Evolutionary conservation across 2,113 vertebrate genomes (phyloP).

Genomic region (Abramis brama): DNA sequence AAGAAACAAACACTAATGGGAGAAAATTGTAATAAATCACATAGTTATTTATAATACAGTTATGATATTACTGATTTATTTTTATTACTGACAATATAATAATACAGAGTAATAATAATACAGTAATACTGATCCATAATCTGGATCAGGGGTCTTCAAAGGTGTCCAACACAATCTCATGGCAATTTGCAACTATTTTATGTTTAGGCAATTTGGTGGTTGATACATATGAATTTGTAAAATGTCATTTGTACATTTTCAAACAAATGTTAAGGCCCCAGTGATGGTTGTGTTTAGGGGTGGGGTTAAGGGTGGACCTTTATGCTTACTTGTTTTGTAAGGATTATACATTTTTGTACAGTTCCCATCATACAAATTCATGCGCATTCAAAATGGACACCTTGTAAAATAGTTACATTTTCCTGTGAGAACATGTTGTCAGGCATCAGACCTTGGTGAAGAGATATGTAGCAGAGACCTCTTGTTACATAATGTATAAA

Average conservation of each 20-base stretch:
- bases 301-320: too few relatives aligned
- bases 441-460: neutral
- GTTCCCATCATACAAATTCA: too few relatives aligned
- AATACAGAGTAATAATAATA: neutral
- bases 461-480: neutral
- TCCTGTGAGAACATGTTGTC: neutral
- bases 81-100: neutral
- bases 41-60: neutral
- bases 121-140: neutral
- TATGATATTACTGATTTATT: neutral
- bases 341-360: neutral
- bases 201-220: too few relatives aligned
- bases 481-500: neutral
- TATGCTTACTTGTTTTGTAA: too few relatives aligned
- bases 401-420: neutral
- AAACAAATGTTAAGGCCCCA: too few relatives aligned
- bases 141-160: constrained; percentile 15
- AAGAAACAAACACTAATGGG: neutral
- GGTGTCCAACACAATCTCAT: neutral
- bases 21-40: neutral
- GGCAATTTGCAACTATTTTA: too few relatives aligned
- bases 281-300: too few relatives aligned
- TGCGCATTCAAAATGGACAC: too few relatives aligned
- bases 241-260: too few relatives aligned
- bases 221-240: too few relatives aligned